Evolutionary conservation across 2,113 vertebrate genomes (phyloP).

Genomic region (Cygnus atratus): DNA sequence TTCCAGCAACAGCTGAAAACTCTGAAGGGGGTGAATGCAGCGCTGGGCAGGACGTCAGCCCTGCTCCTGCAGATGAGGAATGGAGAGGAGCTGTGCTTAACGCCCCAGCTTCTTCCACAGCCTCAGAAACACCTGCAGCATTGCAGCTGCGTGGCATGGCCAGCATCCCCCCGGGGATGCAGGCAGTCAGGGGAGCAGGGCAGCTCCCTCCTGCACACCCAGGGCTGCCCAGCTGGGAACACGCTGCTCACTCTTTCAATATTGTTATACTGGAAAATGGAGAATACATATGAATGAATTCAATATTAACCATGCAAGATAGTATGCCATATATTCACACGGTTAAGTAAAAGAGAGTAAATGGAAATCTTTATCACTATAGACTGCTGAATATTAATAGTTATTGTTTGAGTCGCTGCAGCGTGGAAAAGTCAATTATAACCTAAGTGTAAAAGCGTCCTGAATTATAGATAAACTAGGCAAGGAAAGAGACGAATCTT

Average conservation of each 20-base stretch:
- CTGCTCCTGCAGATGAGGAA: background rate
- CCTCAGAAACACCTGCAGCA: background rate
- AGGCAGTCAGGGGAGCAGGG: background rate
- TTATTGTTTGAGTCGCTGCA: constrained; percentile 73
- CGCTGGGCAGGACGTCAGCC: fast-evolving
- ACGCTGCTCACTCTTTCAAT: background rate
- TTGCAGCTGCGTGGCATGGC: no score
- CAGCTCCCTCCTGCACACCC: background rate
- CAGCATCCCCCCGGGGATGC: background rate
- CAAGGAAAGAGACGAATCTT: constrained; percentile 50
- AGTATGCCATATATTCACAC: constrained; percentile 50
- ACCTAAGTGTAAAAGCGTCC: constrained; percentile 65
- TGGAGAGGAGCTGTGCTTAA: background rate
- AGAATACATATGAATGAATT: constrained; percentile 69
- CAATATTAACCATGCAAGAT: constrained; percentile 51
- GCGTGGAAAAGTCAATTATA: constrained; percentile 75
- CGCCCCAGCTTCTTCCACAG: background rate
- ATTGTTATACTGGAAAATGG: constrained; percentile 32
- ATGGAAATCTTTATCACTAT: constrained; percentile 76
- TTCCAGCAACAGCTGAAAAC: background rate
- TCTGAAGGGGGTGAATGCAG: background rate
- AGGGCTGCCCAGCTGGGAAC: background rate
- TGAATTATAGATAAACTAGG: constrained; percentile 75
- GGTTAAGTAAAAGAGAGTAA: constrained; percentile 66
- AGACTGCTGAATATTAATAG: constrained; percentile 76